Evolutionary conservation across 37 sponge, comb jelly and placozoan genomes (phyloP), one percentile per base, ranked within the genome.

Genomic region (Mnemiopsis leidyi): DNA sequence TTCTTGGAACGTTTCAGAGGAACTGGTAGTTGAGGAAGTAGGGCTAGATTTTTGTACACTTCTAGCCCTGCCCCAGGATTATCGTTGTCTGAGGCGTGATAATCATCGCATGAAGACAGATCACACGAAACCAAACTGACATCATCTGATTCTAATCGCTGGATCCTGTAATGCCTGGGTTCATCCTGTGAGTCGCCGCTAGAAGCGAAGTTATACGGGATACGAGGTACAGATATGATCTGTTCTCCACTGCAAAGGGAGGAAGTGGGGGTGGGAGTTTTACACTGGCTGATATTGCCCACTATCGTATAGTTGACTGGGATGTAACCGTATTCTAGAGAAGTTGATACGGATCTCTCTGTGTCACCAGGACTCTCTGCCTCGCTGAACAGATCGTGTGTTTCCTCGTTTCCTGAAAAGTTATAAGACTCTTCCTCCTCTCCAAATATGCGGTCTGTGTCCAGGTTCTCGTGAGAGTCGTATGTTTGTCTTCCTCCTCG

Each of bases 231-330:
- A 13, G 61, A 48, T 48, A 48, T 48, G 13, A 48, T 48, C 13
- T 48, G 61, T 48, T 48, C 61, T 18, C 61, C 61, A 48, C 61
- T 48, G 61, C 61, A 18, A 48, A 13, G 61, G 5, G 61, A 48
- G 61, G 61, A 13, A 48, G 61, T 48, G 5, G 61, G 61, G 2
- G 75, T 29, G 7, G 75, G 75, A 23, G 75, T 71, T n/a, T n/a
- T 28, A 71, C 75, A 71, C 75, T 71, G 75, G 5, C 30, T 29
- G 75, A 71, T 71, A 71, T n/a, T 71, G 3, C 75, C 75, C 3
- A 71, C 75, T 71, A 71, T 71, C 5, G 75, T 71, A 71, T 71
- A 71, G 75, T 71, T 71, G 3, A 71, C 75, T 5, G 75, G 75
- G 5, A 71, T 71, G n/a, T 29, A 71, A 13, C 75, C 75, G n/a